Conservation (phyloP, 2,797 vertebrate species). For the Dipus sagitta region DNA sequence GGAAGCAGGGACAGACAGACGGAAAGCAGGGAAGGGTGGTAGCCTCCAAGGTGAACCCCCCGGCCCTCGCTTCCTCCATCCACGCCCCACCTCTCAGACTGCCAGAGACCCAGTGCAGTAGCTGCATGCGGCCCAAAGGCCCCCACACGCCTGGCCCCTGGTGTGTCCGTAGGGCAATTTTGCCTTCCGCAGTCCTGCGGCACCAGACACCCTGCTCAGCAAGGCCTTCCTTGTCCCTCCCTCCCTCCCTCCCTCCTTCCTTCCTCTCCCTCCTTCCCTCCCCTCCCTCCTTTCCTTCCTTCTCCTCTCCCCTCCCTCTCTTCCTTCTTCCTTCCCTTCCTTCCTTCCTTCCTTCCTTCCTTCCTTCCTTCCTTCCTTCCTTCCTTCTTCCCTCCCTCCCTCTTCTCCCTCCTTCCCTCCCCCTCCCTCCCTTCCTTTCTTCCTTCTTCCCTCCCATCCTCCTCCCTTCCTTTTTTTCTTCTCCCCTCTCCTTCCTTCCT, state of each 20-base stretch:
- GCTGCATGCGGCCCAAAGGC: neutral
- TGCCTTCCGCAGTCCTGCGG: neutral
- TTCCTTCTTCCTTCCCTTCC: no score
- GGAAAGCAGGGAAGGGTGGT: neutral
- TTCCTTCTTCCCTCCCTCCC: no score
- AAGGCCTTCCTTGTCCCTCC: no score
- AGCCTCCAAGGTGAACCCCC: neutral
- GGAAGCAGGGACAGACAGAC: neutral
- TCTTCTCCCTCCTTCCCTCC: rapidly evolving
- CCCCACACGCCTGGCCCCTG: rapidly evolving
- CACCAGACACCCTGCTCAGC: neutral
- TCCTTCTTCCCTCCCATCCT: no score
- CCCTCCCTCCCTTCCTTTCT: rapidly evolving
- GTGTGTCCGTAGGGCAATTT: rapidly evolving
- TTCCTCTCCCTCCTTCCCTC: no score
- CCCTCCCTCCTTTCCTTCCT: no score
- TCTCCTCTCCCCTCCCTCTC: no score
- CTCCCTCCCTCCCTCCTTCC: rapidly evolving
- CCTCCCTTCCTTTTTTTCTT: no score
- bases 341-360: no score
- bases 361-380: rapidly evolving
- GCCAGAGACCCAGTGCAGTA: no score
- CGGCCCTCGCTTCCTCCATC: neutral
- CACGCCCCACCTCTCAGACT: neutral
- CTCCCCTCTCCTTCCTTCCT: no score